Percentiles rank a stretch among this genome's conserved stretches.
Evolutionary conservation across 1,140 invertebrate species (phyloP).

Genomic region (Acyrthosiphon pisum): DNA sequence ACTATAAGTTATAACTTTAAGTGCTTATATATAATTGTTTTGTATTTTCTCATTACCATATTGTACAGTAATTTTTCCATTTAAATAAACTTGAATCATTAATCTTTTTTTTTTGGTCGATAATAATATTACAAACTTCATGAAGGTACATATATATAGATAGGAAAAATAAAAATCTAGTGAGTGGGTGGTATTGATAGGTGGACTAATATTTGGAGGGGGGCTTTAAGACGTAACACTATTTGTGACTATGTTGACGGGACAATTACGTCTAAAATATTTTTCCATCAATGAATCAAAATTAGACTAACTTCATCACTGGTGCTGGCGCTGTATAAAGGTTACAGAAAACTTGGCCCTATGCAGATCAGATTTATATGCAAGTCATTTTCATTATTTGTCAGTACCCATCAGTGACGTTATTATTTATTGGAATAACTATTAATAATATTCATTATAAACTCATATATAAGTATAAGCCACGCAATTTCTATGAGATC

Average conservation of each 20-base stretch:
- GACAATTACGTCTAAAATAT: no score
- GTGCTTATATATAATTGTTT: not conserved
- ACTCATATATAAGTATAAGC: not conserved
- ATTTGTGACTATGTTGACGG: no score
- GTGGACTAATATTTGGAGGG: not conserved
- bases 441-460: not conserved
- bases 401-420: not conserved
- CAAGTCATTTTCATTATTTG: no score
- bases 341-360: no score
- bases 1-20: not conserved
- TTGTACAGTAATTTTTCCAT: no score
- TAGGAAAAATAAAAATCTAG: not conserved
- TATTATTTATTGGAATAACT: not conserved
- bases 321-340: no score
- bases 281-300: no score
- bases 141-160: not conserved
- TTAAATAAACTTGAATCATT: not conserved
- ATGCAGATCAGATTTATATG: no score
- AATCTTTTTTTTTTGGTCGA: not conserved
- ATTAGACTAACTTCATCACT: no score
- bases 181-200: no score
- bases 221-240: no score
- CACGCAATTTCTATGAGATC: not conserved
- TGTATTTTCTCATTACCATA: not conserved
- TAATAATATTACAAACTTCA: not conserved